Conservation (phyloP, 2,113 vertebrate species). For the Felis chaus region DNA sequence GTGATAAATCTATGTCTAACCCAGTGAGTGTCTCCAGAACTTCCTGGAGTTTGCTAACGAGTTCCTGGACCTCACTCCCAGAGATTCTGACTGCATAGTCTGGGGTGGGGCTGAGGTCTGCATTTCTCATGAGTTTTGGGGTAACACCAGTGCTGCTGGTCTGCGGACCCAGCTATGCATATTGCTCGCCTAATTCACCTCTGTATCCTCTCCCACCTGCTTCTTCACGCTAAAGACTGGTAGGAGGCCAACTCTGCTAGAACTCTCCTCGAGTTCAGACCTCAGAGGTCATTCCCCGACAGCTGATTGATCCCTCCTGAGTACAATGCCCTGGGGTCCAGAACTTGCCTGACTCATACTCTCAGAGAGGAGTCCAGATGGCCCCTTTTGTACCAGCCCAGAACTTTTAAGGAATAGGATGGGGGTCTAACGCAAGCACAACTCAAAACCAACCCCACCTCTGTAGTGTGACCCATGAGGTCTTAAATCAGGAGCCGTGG, state of each 20-base stretch:
- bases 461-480: fast-evolving
- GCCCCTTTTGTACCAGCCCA: not conserved
- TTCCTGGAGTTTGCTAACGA: not conserved
- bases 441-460: not conserved
- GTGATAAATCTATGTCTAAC: not conserved
- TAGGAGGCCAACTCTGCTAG: not conserved
- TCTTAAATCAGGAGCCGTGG: not conserved
- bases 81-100: not conserved
- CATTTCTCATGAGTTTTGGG: not conserved
- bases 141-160: not conserved
- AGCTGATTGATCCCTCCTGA: not conserved
- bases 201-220: not conserved
- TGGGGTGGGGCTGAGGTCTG: not conserved
- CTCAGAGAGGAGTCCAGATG: not conserved
- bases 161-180: not conserved
- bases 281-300: not conserved
- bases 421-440: not conserved
- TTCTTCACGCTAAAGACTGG: no score
- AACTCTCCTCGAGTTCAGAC: not conserved
- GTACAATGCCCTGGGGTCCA: not conserved
- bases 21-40: not conserved
- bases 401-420: not conserved
- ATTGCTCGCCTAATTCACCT: not conserved
- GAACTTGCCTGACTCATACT: not conserved
- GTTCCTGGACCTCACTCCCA: no score